phyloP scores from a whole-genome alignment of 1,140 invertebrate genomes.

The Neuroterus valhalla region DNA sequence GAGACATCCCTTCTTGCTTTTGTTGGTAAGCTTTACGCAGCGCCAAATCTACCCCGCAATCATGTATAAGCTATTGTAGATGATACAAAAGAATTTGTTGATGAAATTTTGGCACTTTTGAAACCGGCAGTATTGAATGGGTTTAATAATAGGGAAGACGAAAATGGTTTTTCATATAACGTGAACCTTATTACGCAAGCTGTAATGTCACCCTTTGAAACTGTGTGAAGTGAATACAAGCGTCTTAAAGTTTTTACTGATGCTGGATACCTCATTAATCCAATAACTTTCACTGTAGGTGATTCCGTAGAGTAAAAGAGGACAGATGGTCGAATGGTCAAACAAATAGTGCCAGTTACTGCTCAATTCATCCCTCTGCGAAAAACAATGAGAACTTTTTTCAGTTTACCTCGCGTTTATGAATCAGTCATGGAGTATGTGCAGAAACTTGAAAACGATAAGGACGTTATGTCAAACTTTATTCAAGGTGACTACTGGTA shows the following conservation, averaged over 20 bases:
- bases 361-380: background rate
- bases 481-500: constrained; percentile 37
- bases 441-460: background rate
- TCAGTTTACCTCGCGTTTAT: background rate
- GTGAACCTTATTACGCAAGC: background rate
- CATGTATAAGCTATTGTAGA: background rate
- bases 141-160: background rate
- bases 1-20: background rate
- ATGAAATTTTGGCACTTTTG: background rate
- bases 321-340: background rate
- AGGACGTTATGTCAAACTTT: background rate
- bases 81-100: background rate
- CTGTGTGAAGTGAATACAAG: background rate
- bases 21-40: background rate
- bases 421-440: background rate
- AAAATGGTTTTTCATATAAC: background rate
- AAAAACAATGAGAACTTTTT: background rate
- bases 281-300: constrained; percentile 1
- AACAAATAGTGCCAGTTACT: background rate
- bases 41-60: background rate
- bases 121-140: background rate
- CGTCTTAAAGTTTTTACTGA: background rate
- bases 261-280: background rate
- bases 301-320: background rate
- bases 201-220: background rate